Percentiles rank a stretch among this genome's conserved stretches.
Conservation (phyloP, 2,113 vertebrate species). For the Clarias macrocephalus region DNA sequence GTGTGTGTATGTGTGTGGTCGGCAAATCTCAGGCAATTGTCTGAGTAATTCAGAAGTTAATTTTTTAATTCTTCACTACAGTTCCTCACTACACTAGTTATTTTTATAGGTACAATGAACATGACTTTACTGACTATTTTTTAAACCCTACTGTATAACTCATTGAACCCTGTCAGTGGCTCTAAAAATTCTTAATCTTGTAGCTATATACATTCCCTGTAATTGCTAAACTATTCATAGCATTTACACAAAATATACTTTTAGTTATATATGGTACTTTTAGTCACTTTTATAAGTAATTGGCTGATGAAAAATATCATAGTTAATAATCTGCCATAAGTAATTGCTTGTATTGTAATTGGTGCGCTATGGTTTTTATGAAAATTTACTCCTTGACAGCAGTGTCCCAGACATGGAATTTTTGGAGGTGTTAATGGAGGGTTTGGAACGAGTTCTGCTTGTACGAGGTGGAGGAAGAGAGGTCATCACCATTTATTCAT, state of each 20-base stretch:
- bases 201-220: neutral
- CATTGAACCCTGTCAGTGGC: neutral
- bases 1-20: no score
- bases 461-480: conserved; percentile 92
- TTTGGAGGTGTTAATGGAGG: conserved; percentile 91
- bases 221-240: neutral
- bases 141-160: neutral
- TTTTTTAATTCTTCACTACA: neutral
- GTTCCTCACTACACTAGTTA: neutral
- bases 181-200: neutral
- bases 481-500: conserved; percentile 97
- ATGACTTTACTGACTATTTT: neutral
- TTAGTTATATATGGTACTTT: neutral
- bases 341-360: neutral
- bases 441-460: conserved; percentile 84
- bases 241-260: neutral
- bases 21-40: neutral
- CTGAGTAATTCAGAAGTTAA: neutral
- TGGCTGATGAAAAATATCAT: neutral
- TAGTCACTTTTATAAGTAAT: neutral
- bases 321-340: neutral
- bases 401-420: conserved; percentile 89
- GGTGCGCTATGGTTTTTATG: neutral
- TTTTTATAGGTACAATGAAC: neutral
- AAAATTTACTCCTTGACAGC: conserved; percentile 68